phyloP scores from a whole-genome alignment of 2,797 vertebrate species.

The Sebastes nivosus region DNA sequence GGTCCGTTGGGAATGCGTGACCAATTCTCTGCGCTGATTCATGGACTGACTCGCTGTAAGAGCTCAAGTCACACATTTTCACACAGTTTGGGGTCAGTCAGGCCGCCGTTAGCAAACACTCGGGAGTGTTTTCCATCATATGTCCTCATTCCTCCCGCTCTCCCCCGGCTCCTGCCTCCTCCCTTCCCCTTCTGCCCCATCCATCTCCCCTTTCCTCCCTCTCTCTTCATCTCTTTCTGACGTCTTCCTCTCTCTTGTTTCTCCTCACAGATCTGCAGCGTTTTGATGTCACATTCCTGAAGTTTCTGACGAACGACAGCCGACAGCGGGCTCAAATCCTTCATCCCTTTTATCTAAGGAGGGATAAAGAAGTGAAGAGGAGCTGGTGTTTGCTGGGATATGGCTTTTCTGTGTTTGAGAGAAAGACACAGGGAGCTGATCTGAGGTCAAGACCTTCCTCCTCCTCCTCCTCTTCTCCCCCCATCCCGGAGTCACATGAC shows the following conservation, averaged over 20 bases:
- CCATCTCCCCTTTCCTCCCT: constrained; percentile 10
- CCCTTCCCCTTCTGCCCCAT: constrained; percentile 7
- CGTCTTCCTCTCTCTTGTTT: constrained; percentile 34
- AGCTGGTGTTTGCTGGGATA: constrained; percentile 19
- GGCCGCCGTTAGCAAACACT: constrained; percentile 49
- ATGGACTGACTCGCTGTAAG: constrained; percentile 33
- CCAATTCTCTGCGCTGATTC: constrained; percentile 39
- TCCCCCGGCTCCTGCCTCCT: constrained; percentile 6
- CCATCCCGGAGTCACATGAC: constrained; percentile 54
- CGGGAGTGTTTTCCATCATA: constrained; percentile 57
- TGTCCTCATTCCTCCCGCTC: constrained; percentile 37
- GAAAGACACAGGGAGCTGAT: constrained; percentile 47
- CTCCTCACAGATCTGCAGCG: constrained; percentile 61
- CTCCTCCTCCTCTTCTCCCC: background rate
- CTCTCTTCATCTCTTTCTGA: constrained; percentile 29
- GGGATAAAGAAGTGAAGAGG: constrained; percentile 13
- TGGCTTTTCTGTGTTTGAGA: constrained; percentile 41
- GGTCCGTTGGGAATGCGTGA: constrained; percentile 35
- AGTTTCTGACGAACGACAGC: constrained; percentile 28
- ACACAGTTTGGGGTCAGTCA: constrained; percentile 7
- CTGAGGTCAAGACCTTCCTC: constrained; percentile 59
- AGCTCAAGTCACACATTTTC: constrained; percentile 16
- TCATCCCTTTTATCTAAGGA: constrained; percentile 21
- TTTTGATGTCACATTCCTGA: constrained; percentile 65
- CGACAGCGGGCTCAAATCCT: background rate